phyloP scores from a whole-genome alignment of 2,113 vertebrate genomes.

The Neolamprologus falcicula region DNA sequence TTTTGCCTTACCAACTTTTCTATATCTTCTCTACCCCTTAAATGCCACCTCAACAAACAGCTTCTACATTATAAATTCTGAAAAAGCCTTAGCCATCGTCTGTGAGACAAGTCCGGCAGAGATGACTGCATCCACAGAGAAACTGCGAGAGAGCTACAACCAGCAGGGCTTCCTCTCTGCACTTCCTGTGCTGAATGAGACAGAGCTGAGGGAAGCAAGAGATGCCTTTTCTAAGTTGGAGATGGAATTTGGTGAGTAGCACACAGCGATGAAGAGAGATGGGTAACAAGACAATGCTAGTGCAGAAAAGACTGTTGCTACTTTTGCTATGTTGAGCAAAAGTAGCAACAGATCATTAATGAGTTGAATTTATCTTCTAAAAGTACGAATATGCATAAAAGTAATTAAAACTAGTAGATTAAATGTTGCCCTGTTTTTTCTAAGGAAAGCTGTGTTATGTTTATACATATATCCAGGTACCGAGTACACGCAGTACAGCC shows the following conservation, averaged over 20 bases:
- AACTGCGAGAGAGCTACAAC: constrained; percentile 41
- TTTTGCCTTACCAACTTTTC: not conserved
- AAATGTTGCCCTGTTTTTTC: not conserved
- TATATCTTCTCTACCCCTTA: not conserved
- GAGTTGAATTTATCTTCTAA: not conserved
- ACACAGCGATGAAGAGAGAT: not conserved
- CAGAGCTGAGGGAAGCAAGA: constrained; percentile 59
- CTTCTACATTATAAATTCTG: not conserved
- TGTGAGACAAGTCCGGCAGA: not conserved
- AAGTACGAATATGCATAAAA: not conserved
- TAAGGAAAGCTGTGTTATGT: not conserved
- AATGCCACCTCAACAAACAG: not conserved
- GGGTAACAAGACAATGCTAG: not conserved
- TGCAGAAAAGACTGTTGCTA: not conserved
- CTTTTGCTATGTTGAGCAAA: not conserved
- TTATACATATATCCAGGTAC: constrained; percentile 42
- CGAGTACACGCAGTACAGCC: constrained; percentile 72
- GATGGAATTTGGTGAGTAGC: constrained; percentile 68
- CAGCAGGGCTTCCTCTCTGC: constrained; percentile 63
- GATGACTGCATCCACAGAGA: constrained; percentile 27
- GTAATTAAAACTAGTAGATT: not conserved
- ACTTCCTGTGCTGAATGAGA: constrained; percentile 52
- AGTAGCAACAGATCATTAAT: not conserved
- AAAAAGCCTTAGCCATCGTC: not conserved
- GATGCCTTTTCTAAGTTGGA: constrained; percentile 65